Base-by-base conservation (phyloP, 2,888 invertebrate genomes). In the Athalia rosae region DNA sequence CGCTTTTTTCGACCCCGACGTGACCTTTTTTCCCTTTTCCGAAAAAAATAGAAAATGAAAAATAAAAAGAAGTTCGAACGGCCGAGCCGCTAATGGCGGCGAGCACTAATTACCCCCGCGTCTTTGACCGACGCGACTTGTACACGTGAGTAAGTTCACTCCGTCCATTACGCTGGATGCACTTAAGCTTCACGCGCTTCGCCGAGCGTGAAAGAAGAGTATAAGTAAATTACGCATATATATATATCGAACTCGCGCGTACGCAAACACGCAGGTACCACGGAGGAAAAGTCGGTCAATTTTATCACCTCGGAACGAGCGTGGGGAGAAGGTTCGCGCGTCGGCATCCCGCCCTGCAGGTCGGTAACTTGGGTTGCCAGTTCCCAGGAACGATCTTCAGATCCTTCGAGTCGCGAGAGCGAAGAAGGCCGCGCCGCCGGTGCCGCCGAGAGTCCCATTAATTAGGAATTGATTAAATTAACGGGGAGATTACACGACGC, bases 401-500 rank as follows among this genome's bases (percentile, higher is more conserved):
- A 45, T 71, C 58, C 15, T 13, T 8, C 45, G 9, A 8, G 41
- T 41, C 13, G 5, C 7, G 41, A 53, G 41, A 50, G 53, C 58
- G 7, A 3, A 5, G 11, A 53, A 28, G 9, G 50, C 11, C 13
- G 11, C 41, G 28, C n/a, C 28, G 7, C 7, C 4, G 41, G 61
- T 4, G 28, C 13, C 45, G 45, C 5, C n/a, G 5, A 28, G 61
- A 50, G 74, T 61, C 48, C 61, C 74, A 61, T 74, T 74, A 61
- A 74, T 74, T 62, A 62, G 47, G 50, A 74, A 13, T 74, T 74
- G 74, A 74, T 74, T 74, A 62, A 74, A 74, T 74, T 74, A 74
- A 59, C 74, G 59, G 74, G 61, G 62, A 74, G 74, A 74, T 74
- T 47, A 74, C 74, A 74, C 74, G 74, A 74, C 74, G 74, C 61